phyloP scores from a whole-genome alignment of 1,140 invertebrate genomes.

The Brachionus paranguensis region DNA sequence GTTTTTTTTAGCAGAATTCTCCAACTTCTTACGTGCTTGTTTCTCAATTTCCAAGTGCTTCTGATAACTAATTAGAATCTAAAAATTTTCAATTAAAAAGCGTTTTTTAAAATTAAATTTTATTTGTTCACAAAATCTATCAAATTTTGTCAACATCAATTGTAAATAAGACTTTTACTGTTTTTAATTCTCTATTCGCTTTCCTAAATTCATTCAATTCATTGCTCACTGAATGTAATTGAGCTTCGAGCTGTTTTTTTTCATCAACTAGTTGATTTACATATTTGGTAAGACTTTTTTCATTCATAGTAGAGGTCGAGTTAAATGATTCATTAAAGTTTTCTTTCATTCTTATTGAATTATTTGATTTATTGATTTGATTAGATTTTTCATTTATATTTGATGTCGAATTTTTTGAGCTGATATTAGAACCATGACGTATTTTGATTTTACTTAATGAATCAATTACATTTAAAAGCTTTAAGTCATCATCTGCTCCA shows the following conservation, averaged over 20 bases:
- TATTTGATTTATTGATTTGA: not conserved
- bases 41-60: constrained; percentile 30
- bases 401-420: not conserved
- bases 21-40: not conserved
- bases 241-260: not conserved
- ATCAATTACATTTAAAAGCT: constrained; percentile 38
- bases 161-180: not conserved
- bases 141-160: not conserved
- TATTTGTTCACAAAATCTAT: not conserved
- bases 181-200: constrained; percentile 18
- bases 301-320: not conserved
- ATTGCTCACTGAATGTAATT: not conserved
- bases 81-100: not conserved
- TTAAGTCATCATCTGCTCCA: constrained; percentile 37
- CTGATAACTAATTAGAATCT: not conserved
- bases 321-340: not conserved
- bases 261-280: constrained; percentile 1
- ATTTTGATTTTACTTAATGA: constrained; percentile 9
- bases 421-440: not conserved
- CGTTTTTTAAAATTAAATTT: not conserved
- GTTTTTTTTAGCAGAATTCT: not conserved
- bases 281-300: constrained; percentile 17
- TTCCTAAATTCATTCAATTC: constrained; percentile 31
- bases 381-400: not conserved
- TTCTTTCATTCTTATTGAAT: not conserved